Evolutionary conservation across 2,888 invertebrate species (phyloP).

Genomic region (Cactoblastis cactorum): DNA sequence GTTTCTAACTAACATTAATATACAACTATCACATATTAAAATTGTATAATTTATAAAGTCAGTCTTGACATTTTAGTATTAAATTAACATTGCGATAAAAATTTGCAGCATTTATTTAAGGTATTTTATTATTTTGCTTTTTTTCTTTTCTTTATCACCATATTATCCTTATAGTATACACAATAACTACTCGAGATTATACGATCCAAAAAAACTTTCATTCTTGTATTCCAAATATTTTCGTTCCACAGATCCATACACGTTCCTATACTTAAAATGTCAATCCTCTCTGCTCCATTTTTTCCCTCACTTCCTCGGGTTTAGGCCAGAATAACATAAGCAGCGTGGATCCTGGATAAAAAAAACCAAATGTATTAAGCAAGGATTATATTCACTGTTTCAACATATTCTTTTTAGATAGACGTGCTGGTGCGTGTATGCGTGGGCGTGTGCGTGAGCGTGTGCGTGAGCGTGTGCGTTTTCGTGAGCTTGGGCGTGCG

Average conservation of each 20-base stretch:
- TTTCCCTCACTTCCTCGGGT: slow-evolving; percentile 52
- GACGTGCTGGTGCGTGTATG: too few species aligned
- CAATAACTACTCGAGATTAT: too few species aligned
- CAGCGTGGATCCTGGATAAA: slow-evolving; percentile 52
- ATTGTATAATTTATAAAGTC: not conserved
- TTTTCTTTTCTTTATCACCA: too few species aligned
- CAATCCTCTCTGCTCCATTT: slow-evolving; percentile 59
- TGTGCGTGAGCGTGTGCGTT: too few species aligned
- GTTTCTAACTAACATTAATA: not conserved
- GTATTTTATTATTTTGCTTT: too few species aligned
- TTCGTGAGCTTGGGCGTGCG: too few species aligned
- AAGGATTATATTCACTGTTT: not conserved
- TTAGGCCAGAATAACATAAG: slow-evolving; percentile 67
- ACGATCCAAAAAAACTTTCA: too few species aligned
- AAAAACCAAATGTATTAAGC: not conserved
- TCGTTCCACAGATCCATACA: not conserved
- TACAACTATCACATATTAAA: not conserved
- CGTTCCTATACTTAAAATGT: slow-evolving; percentile 40
- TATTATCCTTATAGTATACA: too few species aligned
- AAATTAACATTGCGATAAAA: not conserved
- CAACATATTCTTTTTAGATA: too few species aligned
- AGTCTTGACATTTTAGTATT: not conserved
- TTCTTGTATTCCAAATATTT: too few species aligned
- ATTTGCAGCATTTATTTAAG: not conserved
- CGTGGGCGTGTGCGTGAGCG: too few species aligned